phyloP scores from a whole-genome alignment of 2,797 vertebrate genomes.

The Oreochromis grahami region DNA sequence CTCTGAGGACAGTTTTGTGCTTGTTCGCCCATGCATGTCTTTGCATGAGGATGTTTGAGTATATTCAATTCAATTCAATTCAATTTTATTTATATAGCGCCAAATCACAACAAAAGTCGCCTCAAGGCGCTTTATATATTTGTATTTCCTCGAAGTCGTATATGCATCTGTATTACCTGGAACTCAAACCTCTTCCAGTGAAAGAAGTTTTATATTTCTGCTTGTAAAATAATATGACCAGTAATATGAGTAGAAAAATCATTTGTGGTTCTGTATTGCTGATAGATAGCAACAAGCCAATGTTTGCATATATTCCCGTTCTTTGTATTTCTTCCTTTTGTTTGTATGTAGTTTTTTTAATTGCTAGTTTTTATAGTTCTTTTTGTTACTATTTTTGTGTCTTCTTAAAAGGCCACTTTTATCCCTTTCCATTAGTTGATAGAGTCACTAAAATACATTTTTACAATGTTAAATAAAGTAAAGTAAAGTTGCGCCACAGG shows the following conservation, averaged over 20 bases:
- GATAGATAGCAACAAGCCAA: neutral
- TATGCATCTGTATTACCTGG: neutral
- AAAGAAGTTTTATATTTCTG: neutral
- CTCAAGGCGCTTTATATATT: too few relatives aligned
- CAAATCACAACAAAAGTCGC: too few relatives aligned
- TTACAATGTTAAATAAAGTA: neutral
- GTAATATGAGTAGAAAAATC: neutral
- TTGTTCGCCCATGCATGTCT: neutral
- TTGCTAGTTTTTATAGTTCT: neutral
- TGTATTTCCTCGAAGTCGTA: neutral
- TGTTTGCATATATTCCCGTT: accelerated
- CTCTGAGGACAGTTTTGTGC: accelerated
- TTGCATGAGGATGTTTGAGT: neutral
- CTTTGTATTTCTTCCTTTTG: neutral
- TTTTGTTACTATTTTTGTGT: neutral
- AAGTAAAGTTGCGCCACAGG: neutral
- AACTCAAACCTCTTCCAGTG: neutral
- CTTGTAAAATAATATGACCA: neutral
- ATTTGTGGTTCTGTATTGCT: neutral
- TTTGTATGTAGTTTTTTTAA: neutral
- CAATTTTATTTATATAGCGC: too few relatives aligned
- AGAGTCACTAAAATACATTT: neutral
- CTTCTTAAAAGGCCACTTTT: neutral
- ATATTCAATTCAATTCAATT: too few relatives aligned
- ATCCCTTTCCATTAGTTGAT: neutral